A percentile compares a stretch with the other conserved stretches of the same genome.
Conservation (phyloP, 2,113 vertebrate genomes). For the Piliocolobus tephrosceles region DNA sequence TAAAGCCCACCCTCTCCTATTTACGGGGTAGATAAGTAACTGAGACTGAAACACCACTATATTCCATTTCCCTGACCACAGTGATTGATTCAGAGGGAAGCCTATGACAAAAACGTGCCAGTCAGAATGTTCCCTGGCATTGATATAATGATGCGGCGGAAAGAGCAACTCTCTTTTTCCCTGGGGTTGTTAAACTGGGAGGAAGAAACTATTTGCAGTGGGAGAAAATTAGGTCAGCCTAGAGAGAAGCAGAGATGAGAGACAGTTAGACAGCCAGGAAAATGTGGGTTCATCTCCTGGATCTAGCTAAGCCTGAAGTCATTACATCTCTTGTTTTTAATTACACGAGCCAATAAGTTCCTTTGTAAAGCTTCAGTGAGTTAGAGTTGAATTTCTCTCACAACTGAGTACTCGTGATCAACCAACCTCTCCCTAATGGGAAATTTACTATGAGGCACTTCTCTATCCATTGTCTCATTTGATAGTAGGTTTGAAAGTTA, state of each 20-base stretch:
- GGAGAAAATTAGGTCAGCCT: neutral
- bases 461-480: neutral
- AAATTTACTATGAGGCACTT: neutral
- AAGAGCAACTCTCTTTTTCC: neutral
- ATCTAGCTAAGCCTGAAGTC: neutral
- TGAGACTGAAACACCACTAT: neutral
- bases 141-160: neutral
- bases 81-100: neutral
- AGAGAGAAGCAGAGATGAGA: neutral
- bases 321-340: neutral
- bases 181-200: neutral
- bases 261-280: neutral
- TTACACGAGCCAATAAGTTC: neutral
- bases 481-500: neutral
- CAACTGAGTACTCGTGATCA: neutral
- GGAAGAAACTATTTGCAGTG: neutral
- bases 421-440: neutral
- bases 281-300: constrained; percentile 1
- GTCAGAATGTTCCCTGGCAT: neutral
- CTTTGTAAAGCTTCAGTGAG: neutral
- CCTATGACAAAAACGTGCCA: neutral
- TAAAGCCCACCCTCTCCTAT: neutral
- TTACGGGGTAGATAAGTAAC: neutral
- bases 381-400: neutral
- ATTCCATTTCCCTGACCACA: neutral